Evolutionary conservation across 1,140 invertebrate species (phyloP).

Genomic region (Lucilia sericata): DNA sequence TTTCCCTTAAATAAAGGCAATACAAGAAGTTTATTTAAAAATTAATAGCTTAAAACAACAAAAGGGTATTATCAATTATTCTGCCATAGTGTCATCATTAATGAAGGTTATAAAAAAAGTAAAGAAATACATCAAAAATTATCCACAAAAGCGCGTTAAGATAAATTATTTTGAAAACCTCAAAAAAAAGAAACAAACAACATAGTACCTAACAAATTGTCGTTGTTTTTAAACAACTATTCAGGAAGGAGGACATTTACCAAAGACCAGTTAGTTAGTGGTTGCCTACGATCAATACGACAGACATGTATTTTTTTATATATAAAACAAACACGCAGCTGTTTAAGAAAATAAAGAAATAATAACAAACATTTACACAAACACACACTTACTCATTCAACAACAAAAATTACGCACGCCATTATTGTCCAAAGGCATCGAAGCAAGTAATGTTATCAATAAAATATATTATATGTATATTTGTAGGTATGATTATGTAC

Average conservation of each 20-base stretch:
- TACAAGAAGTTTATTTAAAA: no score
- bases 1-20: neutral
- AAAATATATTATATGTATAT: neutral
- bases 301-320: neutral
- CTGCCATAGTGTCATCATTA: neutral
- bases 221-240: neutral
- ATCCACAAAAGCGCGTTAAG: neutral
- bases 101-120: neutral
- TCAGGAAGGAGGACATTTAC: neutral
- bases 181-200: no score
- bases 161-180: neutral
- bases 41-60: neutral
- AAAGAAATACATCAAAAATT: neutral
- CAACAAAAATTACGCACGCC: neutral
- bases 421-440: slow-evolving; percentile 26
- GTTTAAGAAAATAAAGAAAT: neutral
- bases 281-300: neutral
- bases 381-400: neutral
- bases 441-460: slow-evolving; percentile 9
- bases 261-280: slow-evolving; percentile 5
- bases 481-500: no score
- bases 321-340: slow-evolving; percentile 23
- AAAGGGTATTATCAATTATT: slow-evolving; percentile 20
- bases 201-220: no score
- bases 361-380: neutral